phyloP scores from a whole-genome alignment of 2,888 invertebrate genomes.

The Chorisops tibialis region DNA sequence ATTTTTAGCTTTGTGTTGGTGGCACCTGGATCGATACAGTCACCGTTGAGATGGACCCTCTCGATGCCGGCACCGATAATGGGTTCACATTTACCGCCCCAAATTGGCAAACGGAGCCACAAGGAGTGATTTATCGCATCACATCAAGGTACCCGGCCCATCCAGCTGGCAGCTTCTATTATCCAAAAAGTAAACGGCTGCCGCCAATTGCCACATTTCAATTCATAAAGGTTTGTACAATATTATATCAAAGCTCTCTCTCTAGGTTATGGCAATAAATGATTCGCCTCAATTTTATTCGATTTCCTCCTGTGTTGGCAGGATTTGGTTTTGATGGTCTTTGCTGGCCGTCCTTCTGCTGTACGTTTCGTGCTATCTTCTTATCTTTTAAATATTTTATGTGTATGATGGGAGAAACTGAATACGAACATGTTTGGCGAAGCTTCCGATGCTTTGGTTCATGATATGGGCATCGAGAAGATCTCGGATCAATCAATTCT shows the following conservation, averaged over 20 bases:
- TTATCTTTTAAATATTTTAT: conserved; percentile 19
- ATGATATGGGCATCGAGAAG: background rate
- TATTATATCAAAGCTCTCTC: no score
- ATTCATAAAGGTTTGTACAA: conserved; percentile 82
- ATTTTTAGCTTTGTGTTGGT: conserved; percentile 74
- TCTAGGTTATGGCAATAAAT: no score
- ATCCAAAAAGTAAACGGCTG: conserved; percentile 80
- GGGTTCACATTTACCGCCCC: conserved; percentile 96
- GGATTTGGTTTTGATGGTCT: no score
- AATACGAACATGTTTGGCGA: conserved; percentile 11
- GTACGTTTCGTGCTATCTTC: background rate
- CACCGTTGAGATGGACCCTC: conserved; percentile 84
- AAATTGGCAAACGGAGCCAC: conserved; percentile 90
- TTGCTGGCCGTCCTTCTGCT: no score
- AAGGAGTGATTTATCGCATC: conserved; percentile 83
- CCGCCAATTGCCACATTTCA: conserved; percentile 89
- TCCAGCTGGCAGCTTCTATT: conserved; percentile 92
- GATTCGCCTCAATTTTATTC: no score
- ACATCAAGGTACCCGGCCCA: conserved; percentile 86
- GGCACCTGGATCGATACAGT: conserved; percentile 90
- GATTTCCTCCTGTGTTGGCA: no score
- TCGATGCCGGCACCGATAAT: conserved; percentile 92
- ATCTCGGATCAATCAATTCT: conserved; percentile 17
- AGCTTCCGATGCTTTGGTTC: conserved; percentile 5
- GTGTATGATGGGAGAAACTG: conserved; percentile 3